Conservation (phyloP, 2,797 vertebrate species). For the Telmatherina bonti region DNA sequence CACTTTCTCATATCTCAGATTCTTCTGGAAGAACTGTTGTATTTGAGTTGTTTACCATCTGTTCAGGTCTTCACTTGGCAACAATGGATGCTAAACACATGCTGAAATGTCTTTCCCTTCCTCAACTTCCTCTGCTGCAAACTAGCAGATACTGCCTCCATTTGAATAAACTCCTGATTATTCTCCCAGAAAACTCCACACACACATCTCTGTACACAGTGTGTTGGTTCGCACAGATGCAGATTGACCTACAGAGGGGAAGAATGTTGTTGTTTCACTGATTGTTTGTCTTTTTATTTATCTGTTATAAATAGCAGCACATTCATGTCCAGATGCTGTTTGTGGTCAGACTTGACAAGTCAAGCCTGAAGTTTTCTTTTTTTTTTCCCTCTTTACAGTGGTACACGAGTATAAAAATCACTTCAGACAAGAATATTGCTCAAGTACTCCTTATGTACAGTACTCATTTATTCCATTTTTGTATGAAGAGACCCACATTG, state of each 20-base stretch:
- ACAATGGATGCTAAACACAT: constrained; percentile 36
- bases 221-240: not conserved
- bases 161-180: constrained; percentile 3
- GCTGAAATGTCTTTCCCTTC: constrained; percentile 44
- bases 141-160: constrained; percentile 18
- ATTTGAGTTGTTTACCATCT: constrained; percentile 48
- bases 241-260: not conserved
- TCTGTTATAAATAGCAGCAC: constrained; percentile 10
- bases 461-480: too few species aligned
- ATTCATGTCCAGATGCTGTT: not conserved
- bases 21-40: constrained; percentile 25
- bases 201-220: not conserved
- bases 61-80: constrained; percentile 31
- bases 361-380: not conserved
- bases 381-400: too few species aligned
- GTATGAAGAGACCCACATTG: too few species aligned
- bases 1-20: not conserved
- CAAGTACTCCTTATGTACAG: too few species aligned
- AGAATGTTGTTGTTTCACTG: not conserved
- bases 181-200: constrained; percentile 4
- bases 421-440: too few species aligned
- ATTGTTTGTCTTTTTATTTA: not conserved
- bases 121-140: not conserved
- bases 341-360: not conserved
- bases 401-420: too few species aligned